These are phyloP conservation scores for Phenganax subtilis DNA, from an alignment of 92 coral and sea anemone species.

Conservation along the genomic window DNA sequence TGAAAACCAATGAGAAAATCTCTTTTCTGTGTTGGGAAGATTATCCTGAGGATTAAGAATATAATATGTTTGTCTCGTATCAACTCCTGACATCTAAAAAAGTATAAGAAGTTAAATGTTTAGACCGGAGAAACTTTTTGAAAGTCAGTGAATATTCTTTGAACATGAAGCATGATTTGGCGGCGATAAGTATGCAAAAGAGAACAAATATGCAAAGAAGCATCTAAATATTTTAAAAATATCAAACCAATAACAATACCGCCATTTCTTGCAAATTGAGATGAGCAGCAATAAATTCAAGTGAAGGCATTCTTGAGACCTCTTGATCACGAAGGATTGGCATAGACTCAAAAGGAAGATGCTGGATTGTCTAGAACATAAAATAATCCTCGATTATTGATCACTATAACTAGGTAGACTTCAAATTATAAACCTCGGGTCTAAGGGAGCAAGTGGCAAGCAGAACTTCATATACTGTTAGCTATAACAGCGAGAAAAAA, in stretches of 20 bases:
- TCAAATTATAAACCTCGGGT: too few species aligned
- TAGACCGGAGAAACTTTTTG: background rate
- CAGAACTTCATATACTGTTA: too few species aligned
- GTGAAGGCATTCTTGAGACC: constrained; percentile 85
- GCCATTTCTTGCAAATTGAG: constrained; percentile 21
- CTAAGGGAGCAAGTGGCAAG: too few species aligned
- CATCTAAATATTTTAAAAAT: background rate
- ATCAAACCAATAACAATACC: background rate
- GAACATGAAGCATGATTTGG: too few species aligned
- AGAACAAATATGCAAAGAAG: too few species aligned
- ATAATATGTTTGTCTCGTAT: constrained; percentile 68
- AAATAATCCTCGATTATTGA: background rate
- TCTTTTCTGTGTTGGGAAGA: constrained; percentile 78
- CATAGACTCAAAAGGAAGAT: constrained; percentile 85
- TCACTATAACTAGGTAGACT: background rate
- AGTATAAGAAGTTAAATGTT: background rate
- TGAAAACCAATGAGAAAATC: constrained; percentile 88
- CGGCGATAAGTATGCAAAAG: too few species aligned
- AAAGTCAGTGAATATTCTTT: background rate
- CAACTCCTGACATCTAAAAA: constrained; percentile 40
- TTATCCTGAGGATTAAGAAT: constrained; percentile 81
- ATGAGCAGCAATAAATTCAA: constrained; percentile 74
- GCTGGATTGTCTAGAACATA: constrained; percentile 72
- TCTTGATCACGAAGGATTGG: constrained; percentile 79
- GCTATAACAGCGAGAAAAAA: too few species aligned